Conservation (phyloP, 2,797 vertebrate genomes). For the Iguana delicatissima region DNA sequence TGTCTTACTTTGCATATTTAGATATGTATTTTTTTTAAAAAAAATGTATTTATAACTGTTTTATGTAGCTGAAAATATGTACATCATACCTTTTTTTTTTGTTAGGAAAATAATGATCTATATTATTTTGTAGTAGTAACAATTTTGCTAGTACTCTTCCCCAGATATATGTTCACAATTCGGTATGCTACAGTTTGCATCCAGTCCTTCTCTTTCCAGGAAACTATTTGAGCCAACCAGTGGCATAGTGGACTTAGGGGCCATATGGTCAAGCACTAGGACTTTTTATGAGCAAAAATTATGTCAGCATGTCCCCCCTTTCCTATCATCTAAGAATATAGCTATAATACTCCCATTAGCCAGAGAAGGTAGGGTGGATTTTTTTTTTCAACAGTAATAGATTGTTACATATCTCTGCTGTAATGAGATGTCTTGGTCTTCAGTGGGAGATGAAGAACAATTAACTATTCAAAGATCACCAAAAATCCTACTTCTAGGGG, state of each 20-base stretch:
- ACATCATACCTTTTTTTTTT: neutral
- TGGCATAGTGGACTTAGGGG: neutral
- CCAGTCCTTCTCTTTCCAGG: neutral
- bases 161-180: neutral
- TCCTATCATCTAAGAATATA: neutral
- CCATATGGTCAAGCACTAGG: neutral
- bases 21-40: neutral
- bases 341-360: neutral
- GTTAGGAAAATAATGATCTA: neutral
- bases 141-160: neutral
- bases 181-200: neutral
- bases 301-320: neutral
- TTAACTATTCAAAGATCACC: neutral
- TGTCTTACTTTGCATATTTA: neutral
- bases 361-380: neutral
- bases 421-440: neutral
- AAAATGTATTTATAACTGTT: too few species aligned
- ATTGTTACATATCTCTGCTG: neutral
- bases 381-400: neutral
- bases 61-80: neutral
- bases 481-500: too few species aligned
- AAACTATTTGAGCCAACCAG: neutral
- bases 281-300: neutral
- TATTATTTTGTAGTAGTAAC: neutral
- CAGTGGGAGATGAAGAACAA: neutral